Percentiles rank a stretch among this genome's conserved stretches.
Conservation (phyloP, 2,888 invertebrate genomes). For the Clostera curtula region DNA sequence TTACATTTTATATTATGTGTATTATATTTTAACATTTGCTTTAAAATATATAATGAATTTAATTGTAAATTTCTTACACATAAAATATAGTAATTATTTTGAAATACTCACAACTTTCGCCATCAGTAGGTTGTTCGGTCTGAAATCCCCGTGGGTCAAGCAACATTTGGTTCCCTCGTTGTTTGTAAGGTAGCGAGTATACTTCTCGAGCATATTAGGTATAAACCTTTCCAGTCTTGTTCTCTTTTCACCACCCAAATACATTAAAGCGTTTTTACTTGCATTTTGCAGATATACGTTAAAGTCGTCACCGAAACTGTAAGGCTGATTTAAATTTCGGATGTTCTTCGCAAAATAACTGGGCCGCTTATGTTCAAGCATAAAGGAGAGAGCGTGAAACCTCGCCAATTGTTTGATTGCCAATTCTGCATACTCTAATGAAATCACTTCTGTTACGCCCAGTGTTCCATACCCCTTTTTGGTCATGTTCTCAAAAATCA, state of each 20-base stretch:
- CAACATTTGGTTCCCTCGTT: slow-evolving; percentile 22
- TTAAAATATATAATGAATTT: no score
- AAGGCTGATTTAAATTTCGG: slow-evolving; percentile 15
- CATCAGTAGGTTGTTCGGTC: slow-evolving; percentile 46
- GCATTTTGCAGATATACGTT: slow-evolving; percentile 18
- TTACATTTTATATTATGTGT: no score
- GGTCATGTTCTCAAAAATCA: slow-evolving; percentile 41
- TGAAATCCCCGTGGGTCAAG: slow-evolving; percentile 49
- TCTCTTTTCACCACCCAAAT: slow-evolving; percentile 22
- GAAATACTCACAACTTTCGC: slow-evolving; percentile 37
- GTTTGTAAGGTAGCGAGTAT: slow-evolving; percentile 19
- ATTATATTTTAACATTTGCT: no score
- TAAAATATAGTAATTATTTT: no score
- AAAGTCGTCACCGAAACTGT: slow-evolving; percentile 27
- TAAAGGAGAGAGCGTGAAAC: slow-evolving; percentile 42
- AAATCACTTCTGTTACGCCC: slow-evolving; percentile 32
- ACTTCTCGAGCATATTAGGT: slow-evolving; percentile 19
- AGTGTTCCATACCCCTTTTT: slow-evolving; percentile 33
- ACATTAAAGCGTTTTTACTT: slow-evolving; percentile 13
- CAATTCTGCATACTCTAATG: slow-evolving; percentile 34
- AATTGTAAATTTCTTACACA: no score
- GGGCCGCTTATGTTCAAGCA: slow-evolving; percentile 26
- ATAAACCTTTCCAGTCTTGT: slow-evolving; percentile 20
- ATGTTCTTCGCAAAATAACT: slow-evolving; percentile 32
- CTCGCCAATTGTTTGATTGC: slow-evolving; percentile 40